phyloP scores from a whole-genome alignment of 2,113 vertebrate species.

The Cettia cetti region DNA sequence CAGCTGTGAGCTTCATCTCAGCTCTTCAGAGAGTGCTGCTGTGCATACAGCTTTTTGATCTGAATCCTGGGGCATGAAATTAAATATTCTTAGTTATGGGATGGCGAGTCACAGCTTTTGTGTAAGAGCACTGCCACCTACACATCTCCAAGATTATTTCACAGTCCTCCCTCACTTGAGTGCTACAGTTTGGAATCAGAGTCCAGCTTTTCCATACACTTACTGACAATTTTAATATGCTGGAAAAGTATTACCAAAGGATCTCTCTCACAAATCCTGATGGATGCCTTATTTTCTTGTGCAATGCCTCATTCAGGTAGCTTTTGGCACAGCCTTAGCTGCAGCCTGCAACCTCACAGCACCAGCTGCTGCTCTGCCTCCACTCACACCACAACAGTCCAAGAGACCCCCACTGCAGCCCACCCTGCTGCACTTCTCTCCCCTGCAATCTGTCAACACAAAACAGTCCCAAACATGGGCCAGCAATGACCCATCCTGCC shows the following conservation, averaged over 20 bases:
- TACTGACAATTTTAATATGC: not conserved
- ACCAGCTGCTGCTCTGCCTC: not conserved
- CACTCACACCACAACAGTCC: fast-evolving
- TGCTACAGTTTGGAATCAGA: not conserved
- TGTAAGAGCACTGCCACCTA: not conserved
- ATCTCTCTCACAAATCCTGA: not conserved
- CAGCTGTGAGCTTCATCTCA: not conserved
- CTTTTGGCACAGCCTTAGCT: not conserved
- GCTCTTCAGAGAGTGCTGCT: not conserved
- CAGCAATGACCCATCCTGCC: not conserved
- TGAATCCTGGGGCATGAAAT: not conserved
- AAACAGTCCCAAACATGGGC: not conserved
- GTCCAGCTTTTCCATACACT: not conserved
- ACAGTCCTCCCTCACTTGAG: not conserved
- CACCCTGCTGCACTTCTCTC: not conserved
- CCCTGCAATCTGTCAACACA: fast-evolving
- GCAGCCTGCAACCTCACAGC: not conserved
- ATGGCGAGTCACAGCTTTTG: not conserved
- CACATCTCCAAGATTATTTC: not conserved
- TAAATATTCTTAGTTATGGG: not conserved
- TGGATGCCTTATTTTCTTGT: not conserved
- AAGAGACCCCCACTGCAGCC: not conserved
- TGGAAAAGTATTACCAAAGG: not conserved
- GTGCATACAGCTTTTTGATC: not conserved
- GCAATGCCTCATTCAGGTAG: fast-evolving